Evolutionary conservation across 2,797 vertebrate genomes (phyloP).

Genomic region (Chaenodraco wilsoni): DNA sequence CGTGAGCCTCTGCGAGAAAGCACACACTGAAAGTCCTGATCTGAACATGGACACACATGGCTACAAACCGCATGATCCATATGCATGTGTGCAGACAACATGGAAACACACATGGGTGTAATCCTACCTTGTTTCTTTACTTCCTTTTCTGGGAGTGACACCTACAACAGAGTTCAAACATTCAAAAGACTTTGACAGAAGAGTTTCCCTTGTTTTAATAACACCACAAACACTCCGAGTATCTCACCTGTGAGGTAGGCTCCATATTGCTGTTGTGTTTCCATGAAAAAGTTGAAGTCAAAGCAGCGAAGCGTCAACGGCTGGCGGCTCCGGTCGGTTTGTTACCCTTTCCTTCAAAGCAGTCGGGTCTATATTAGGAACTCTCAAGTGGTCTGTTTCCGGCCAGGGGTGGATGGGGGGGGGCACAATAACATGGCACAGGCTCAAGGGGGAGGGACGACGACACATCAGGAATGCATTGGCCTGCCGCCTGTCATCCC

Average conservation of each 20-base stretch:
- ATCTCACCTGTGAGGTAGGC: constrained; percentile 57
- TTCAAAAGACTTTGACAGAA: constrained; percentile 22
- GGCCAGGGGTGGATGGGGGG: constrained; percentile 13
- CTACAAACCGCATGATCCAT: background rate
- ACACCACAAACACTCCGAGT: background rate
- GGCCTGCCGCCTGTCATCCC: background rate
- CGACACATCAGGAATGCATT: background rate
- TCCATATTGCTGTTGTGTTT: constrained; percentile 55
- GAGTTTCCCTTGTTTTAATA: background rate
- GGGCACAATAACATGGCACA: constrained; percentile 32
- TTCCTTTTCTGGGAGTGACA: constrained; percentile 39
- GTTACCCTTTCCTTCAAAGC: constrained; percentile 51
- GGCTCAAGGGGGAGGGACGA: constrained; percentile 43
- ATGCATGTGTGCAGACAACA: background rate
- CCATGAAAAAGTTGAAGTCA: constrained; percentile 59
- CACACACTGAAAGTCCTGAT: background rate
- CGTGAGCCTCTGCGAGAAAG: constrained; percentile 72
- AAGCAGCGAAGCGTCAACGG: constrained; percentile 9
- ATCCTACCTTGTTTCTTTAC: constrained; percentile 48
- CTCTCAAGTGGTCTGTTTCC: constrained; percentile 52
- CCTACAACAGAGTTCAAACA: constrained; percentile 52
- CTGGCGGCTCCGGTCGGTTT: constrained; percentile 11
- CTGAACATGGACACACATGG: background rate
- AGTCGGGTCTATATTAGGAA: constrained; percentile 77
- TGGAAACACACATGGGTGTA: too few species aligned